These are phyloP conservation scores for Siderastrea radians DNA, from an alignment of 92 coral and sea anemone species.

Conservation along the genomic window DNA sequence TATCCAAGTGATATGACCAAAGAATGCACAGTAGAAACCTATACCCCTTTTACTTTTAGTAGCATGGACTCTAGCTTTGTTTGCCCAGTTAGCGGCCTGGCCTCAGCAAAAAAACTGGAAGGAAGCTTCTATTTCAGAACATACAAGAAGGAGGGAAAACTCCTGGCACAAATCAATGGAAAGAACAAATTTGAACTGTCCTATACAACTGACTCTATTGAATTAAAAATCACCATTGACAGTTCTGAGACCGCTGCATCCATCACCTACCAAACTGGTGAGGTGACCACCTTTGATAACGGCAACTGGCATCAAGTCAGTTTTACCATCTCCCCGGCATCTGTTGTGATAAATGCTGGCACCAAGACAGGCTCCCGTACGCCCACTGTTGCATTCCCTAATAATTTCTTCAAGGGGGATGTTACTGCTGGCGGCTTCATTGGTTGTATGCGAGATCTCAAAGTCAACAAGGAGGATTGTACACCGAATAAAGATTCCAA, in stretches of 20 bases:
- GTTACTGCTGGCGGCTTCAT: constrained; percentile 69
- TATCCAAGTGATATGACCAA: constrained; percentile 52
- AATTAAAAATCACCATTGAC: constrained; percentile 30
- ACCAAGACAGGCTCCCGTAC: constrained; percentile 34
- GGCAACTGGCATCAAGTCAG: constrained; percentile 80
- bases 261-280: constrained; percentile 13
- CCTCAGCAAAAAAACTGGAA: not conserved
- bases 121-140: constrained; percentile 75
- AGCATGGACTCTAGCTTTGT: constrained; percentile 37
- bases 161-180: constrained; percentile 39
- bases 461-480: constrained; percentile 27
- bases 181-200: constrained; percentile 39
- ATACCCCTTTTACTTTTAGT: constrained; percentile 62
- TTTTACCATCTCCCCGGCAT: constrained; percentile 43
- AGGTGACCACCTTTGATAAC: constrained; percentile 41
- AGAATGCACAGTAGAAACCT: constrained; percentile 17
- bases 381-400: constrained; percentile 24
- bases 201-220: constrained; percentile 15
- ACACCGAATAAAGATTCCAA: constrained; percentile 4
- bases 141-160: constrained; percentile 67
- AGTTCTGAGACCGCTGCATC: constrained; percentile 26
- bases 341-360: constrained; percentile 20
- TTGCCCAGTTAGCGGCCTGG: not conserved
- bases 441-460: constrained; percentile 81
- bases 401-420: constrained; percentile 45